phyloP scores from a whole-genome alignment of 2,797 vertebrate genomes.

The Acrossocheilus fasciatus region DNA sequence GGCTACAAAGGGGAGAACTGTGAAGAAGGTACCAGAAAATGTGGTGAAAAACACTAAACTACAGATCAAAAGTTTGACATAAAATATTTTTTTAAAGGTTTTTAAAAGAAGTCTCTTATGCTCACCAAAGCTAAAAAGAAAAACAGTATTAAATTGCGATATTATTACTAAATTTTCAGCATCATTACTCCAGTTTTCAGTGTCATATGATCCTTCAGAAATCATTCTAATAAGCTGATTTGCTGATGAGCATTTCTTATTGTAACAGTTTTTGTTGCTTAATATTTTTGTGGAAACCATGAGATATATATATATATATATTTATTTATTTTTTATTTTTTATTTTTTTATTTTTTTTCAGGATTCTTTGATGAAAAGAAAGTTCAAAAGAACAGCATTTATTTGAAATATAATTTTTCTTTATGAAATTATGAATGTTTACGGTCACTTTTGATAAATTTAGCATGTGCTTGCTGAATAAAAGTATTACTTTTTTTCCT shows the following conservation, averaged over 20 bases:
- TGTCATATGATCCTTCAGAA: too few relatives aligned
- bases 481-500: too few relatives aligned
- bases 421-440: not conserved
- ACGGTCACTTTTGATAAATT: not conserved
- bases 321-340: too few relatives aligned
- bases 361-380: not conserved
- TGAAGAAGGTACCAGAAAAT: slow-evolving; percentile 77
- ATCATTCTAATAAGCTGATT: not conserved
- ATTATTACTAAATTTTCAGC: too few relatives aligned
- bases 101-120: not conserved
- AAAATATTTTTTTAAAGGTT: not conserved
- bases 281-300: not conserved
- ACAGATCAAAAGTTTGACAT: not conserved
- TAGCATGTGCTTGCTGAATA: not conserved
- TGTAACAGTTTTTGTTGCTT: not conserved
- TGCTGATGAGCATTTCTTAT: not conserved
- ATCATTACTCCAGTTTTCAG: not conserved
- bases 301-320: too few relatives aligned
- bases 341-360: too few relatives aligned
- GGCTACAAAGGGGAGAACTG: slow-evolving; percentile 88
- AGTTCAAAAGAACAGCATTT: not conserved
- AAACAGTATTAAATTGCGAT: not conserved
- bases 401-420: not conserved
- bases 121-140: not conserved
- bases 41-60: not conserved